Evolutionary conservation across 2,888 invertebrate species (phyloP).

Genomic region (Hofmannophila pseudospretella): DNA sequence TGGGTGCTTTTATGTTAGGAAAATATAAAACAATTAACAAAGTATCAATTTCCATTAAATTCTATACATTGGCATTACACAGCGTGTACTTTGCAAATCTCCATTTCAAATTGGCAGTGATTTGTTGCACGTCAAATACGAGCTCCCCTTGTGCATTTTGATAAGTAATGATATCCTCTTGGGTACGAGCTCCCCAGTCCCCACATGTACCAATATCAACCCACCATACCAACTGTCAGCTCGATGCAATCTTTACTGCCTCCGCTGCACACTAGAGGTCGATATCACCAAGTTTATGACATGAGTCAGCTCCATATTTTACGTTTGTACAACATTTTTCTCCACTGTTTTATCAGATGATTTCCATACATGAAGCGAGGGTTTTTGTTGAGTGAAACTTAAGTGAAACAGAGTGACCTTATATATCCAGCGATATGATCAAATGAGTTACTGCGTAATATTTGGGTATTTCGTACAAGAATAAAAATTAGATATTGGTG

Average conservation of each 20-base stretch:
- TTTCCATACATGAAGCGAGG: slow-evolving; percentile 1
- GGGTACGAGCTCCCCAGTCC: background rate
- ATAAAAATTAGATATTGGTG: no score
- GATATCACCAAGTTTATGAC: slow-evolving; percentile 21
- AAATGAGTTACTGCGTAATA: no score
- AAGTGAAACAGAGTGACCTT: background rate
- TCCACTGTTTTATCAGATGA: slow-evolving; percentile 1
- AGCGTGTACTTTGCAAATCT: slow-evolving; percentile 3
- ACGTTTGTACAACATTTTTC: slow-evolving; percentile 11
- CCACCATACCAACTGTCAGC: slow-evolving; percentile 7
- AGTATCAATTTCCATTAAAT: no score
- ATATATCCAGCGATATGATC: no score
- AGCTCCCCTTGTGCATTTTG: slow-evolving; percentile 34
- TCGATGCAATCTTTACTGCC: slow-evolving; percentile 23
- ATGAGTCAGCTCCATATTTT: slow-evolving; percentile 15
- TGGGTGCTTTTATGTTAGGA: no score
- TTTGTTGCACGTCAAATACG: slow-evolving; percentile 29
- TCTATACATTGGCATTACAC: background rate
- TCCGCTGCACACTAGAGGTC: slow-evolving; percentile 14
- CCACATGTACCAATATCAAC: background rate
- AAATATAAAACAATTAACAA: no score
- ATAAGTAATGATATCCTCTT: slow-evolving; percentile 36
- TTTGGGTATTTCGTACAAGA: no score
- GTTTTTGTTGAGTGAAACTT: background rate
- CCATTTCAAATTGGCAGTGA: slow-evolving; percentile 18